Conservation (phyloP, 92 coral and sea anemone species). For the Montipora capitata region DNA sequence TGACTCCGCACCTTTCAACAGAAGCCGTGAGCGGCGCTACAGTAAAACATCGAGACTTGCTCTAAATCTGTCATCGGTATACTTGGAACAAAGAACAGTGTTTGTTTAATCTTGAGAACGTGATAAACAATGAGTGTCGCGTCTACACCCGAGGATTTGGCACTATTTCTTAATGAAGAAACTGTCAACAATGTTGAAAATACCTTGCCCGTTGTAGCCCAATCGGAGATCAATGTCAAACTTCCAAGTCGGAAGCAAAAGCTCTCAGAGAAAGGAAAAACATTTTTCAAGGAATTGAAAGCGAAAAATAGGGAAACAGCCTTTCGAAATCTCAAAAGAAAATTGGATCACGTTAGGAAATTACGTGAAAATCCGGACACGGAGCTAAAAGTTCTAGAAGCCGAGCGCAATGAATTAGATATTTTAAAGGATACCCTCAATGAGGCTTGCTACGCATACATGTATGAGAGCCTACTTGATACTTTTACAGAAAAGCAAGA, state of each 20-base stretch:
- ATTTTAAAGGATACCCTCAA: not conserved
- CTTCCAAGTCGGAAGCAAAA: not conserved
- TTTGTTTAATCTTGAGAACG: not conserved
- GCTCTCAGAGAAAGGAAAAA: not conserved
- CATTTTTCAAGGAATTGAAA: not conserved
- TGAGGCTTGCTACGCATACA: not conserved
- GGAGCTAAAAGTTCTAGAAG: not conserved
- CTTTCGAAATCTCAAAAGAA: not conserved
- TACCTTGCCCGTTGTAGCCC: not conserved
- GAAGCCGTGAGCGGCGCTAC: not conserved
- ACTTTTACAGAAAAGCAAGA: not conserved
- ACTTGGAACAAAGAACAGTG: slow-evolving; percentile 9
- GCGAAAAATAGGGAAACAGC: not conserved
- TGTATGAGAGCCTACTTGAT: not conserved
- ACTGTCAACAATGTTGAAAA: not conserved
- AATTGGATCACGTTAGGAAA: not conserved
- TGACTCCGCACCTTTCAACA: not conserved
- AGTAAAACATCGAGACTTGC: slow-evolving; percentile 1
- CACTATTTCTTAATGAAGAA: not conserved
- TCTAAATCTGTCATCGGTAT: not conserved
- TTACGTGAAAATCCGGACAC: not conserved
- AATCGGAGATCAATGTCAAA: not conserved
- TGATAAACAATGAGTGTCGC: not conserved
- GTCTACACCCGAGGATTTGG: not conserved
- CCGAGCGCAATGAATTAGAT: not conserved